These are phyloP conservation scores for Delphinapterus leucas DNA, from an alignment of 2,113 vertebrate genomes.

Conservation along the genomic window DNA sequence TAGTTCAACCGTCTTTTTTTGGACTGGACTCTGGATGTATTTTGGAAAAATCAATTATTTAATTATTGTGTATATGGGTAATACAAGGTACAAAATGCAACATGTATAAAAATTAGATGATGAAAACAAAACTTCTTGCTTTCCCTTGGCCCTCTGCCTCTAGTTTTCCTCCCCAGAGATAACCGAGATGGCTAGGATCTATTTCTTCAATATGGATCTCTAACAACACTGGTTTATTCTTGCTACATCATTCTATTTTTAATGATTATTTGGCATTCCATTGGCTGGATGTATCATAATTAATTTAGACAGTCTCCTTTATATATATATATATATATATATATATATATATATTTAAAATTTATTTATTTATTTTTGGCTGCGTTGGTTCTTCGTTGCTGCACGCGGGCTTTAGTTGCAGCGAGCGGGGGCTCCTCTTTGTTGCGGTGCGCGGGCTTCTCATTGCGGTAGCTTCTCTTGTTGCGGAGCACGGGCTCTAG, in stretches of 20 bases:
- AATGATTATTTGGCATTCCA: neutral
- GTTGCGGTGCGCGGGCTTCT: too few species aligned
- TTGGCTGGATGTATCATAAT: neutral
- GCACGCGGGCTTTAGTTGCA: too few species aligned
- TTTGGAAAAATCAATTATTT: constrained; percentile 25
- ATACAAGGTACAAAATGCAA: neutral
- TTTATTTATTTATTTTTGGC: too few species aligned
- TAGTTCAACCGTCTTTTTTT: neutral
- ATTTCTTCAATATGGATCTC: neutral
- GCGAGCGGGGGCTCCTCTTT: too few species aligned
- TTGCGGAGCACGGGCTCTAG: too few species aligned
- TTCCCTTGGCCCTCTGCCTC: neutral
- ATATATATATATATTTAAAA: too few species aligned
- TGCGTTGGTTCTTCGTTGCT: too few species aligned
- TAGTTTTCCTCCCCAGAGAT: neutral
- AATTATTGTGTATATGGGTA: neutral
- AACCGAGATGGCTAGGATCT: neutral
- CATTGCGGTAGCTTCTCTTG: too few species aligned
- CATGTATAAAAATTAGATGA: neutral
- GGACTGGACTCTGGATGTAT: neutral
- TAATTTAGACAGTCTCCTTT: neutral
- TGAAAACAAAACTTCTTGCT: neutral
- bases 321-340: too few species aligned
- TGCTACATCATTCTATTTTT: neutral
- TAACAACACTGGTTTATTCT: neutral